Evolutionary conservation across 1,140 invertebrate species (phyloP).

Genomic region (Bathynomus jamesi): DNA sequence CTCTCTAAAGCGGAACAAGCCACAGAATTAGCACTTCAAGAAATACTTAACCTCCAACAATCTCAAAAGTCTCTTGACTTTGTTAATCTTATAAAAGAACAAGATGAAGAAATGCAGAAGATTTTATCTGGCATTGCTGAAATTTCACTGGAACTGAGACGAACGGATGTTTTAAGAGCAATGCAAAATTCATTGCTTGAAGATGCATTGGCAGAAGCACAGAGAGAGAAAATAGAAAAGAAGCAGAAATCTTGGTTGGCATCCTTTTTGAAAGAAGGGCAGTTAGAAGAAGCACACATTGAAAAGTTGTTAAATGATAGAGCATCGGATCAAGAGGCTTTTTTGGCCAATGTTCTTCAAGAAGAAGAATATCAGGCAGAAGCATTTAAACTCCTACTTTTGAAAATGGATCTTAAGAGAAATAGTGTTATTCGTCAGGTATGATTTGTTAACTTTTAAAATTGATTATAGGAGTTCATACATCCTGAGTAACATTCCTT

Average conservation of each 20-base stretch:
- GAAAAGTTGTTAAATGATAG: slow-evolving; percentile 45
- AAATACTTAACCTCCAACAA: slow-evolving; percentile 40
- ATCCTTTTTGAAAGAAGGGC: slow-evolving; percentile 61
- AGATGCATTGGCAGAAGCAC: slow-evolving; percentile 51
- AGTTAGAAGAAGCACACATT: slow-evolving; percentile 64
- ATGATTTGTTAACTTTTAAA: no score
- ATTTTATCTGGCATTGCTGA: slow-evolving; percentile 26
- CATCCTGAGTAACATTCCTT: no score
- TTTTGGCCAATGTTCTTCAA: slow-evolving; percentile 22
- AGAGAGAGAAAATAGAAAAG: slow-evolving; percentile 57
- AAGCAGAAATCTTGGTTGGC: slow-evolving; percentile 65
- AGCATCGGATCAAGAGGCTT: slow-evolving; percentile 21
- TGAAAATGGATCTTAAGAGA: slow-evolving; percentile 31
- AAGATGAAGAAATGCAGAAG: slow-evolving; percentile 25
- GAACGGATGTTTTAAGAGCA: slow-evolving; percentile 38
- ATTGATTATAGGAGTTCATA: no score
- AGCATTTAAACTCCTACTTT: slow-evolving; percentile 29
- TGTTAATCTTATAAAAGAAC: slow-evolving; percentile 18
- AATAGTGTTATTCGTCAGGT: slow-evolving; percentile 33
- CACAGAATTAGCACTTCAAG: slow-evolving; percentile 20
- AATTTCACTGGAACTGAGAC: slow-evolving; percentile 27
- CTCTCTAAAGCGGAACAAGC: slow-evolving; percentile 17
- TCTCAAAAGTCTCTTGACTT: slow-evolving; percentile 32
- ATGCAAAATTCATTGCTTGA: slow-evolving; percentile 49
- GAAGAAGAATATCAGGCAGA: slow-evolving; percentile 31